These are phyloP conservation scores for Neolamprologus brichardi DNA, from an alignment of 2,113 vertebrate species.

Conservation along the genomic window DNA sequence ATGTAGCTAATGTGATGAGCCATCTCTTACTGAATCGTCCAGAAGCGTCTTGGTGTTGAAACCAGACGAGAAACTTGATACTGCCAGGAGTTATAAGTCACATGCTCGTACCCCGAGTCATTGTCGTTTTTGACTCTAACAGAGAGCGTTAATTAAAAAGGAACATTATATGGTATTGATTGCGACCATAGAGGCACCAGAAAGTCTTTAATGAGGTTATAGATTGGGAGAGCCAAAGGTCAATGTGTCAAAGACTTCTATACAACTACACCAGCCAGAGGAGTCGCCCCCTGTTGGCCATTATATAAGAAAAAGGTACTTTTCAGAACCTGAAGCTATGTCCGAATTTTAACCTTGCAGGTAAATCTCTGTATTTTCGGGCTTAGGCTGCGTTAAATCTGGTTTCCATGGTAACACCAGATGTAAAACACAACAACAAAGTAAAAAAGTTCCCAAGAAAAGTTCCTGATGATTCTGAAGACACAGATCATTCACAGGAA, in stretches of 20 bases:
- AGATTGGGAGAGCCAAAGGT: accelerated
- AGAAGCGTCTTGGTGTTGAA: background rate
- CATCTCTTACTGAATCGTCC: accelerated
- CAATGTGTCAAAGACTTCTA: background rate
- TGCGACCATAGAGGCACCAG: accelerated
- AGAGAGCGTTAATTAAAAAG: background rate
- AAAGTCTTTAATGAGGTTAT: background rate
- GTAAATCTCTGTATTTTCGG: background rate
- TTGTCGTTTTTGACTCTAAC: accelerated
- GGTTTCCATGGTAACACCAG: background rate
- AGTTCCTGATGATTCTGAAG: background rate
- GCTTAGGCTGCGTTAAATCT: background rate
- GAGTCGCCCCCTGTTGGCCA: background rate
- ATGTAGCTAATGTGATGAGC: background rate
- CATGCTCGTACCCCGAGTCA: background rate
- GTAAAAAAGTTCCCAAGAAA: background rate
- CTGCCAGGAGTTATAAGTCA: background rate
- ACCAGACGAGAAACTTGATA: background rate
- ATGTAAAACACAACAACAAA: accelerated
- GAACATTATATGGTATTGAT: background rate
- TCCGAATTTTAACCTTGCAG: accelerated
- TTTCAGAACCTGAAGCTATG: accelerated
- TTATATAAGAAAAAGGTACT: background rate
- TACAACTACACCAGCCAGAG: background rate
- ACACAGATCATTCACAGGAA: background rate